Base-by-base conservation (phyloP, 2,113 vertebrate species). In the Spizaetus ornatus region DNA sequence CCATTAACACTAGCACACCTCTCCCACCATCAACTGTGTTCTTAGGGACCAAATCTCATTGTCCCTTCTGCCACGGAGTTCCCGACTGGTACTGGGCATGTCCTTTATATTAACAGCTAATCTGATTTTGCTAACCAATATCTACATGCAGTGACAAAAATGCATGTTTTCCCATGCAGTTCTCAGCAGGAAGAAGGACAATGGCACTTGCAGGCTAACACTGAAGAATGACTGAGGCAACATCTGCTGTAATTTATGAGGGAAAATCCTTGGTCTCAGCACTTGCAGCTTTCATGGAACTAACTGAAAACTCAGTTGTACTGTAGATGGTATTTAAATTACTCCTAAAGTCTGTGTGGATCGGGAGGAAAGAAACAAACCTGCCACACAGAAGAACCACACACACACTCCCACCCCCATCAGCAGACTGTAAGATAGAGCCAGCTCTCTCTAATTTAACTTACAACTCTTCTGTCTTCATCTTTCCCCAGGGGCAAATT, bases 401-500 rank as follows among this genome's bases (percentile, higher is more conserved):
- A 80, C 42, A 71, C 27, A 80, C 6, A 10, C 6, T 66, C 47
- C 23, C 20, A 67, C 1, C 2, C n/a, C 26, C 2, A 1, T 36
- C 29, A 81, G 58, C 55, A 94, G 69, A 52, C 31, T 74, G 9
- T 31, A 82, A 94, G 22, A 81, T 9, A 88, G n/a, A 91, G 56
- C 2, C 50, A 82, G 36, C 19, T 92, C 42, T 40, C 47, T 80
- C 17, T 69, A 80, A 95, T 82, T 91, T 69, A 85, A 82, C 83
- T 91, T 89, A 48, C 11, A 85, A 47, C 43, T 43, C 70, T 79
- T 94, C 73, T 12, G 73, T 80, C 73, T 88, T 82, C 48, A 91
- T 87, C 69, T 85, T 86, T 95, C 91, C 93, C 96, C 1, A 0
- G 50, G 42, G 89, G 19, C 11, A 93, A 93, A 97, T 95, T 95